Base-by-base conservation (phyloP, 2,113 vertebrate genomes). In the Cacatua alba region DNA sequence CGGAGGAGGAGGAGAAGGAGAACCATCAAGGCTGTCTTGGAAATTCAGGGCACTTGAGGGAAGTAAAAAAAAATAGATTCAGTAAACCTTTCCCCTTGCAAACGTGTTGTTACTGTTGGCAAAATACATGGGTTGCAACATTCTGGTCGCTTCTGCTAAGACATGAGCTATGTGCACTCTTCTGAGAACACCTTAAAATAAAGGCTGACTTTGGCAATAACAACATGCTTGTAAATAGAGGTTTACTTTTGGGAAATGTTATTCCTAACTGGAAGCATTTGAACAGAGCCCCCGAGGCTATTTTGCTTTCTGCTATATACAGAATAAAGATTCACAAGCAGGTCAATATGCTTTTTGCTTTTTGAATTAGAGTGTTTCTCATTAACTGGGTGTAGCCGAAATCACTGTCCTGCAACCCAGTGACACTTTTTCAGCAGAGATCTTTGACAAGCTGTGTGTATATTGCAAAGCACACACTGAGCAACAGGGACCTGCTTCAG, bases 181-280 rank as follows among this genome's bases (percentile, higher is more conserved):
- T 96, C 93, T 96, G 97, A 90, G 90, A 97, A 94, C 96, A 95
- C 97, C 95, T 97, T 97, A 94, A 97, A 97, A 94, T 85, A 92
- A 97, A 96, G 92, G 87, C 94, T 94, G 81, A 52, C 85, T 95
- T 97, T 97, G 97, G 97, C 97, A 98, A 97, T 94, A 97, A 93
- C 91, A 95, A 63, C 59, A 24, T 86, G 88, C 96, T 97, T 95
- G 96, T 97, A 97, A 98, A 97, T 88, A 94, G 93, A 85, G 82
- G 6, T 82, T 96, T 94, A 51, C 83, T 97, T 94, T 90, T 84
- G 68, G 92, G 97, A 97, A 97, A 97, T 49, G 55, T 26, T 94
- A 82, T 84, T 89, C 93, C 81, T 92, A 69, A 93, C 91, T 78
- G 71, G 93, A 97, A 95, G 88, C 29, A 25, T 68, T 62, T 53